Evolutionary conservation across 1,140 invertebrate genomes (phyloP).

Genomic region (Chionoecetes opilio): DNA sequence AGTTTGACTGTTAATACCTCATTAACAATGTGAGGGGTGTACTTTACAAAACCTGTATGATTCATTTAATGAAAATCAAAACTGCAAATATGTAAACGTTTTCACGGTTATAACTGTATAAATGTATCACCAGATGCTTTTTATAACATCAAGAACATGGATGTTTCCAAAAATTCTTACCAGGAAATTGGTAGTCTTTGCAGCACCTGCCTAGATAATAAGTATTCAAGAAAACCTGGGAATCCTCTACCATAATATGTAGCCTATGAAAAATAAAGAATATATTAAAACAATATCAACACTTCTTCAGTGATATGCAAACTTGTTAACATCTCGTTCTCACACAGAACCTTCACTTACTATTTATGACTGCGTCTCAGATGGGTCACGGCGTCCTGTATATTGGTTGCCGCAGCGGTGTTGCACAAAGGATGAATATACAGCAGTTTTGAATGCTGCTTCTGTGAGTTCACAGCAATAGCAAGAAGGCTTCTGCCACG

Average conservation of each 20-base stretch:
- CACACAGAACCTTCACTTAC: not conserved
- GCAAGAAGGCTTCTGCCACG: slow-evolving; percentile 28
- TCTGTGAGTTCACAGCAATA: slow-evolving; percentile 56
- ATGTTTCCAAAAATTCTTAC: not conserved
- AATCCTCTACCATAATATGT: not conserved
- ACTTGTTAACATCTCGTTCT: not conserved
- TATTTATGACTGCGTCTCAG: not conserved
- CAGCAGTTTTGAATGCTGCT: slow-evolving; percentile 43
- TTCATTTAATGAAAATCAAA: no score
- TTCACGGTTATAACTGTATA: not conserved
- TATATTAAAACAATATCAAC: no score
- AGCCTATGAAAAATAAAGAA: not conserved
- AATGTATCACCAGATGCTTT: not conserved
- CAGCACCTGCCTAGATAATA: not conserved
- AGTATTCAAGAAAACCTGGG: not conserved
- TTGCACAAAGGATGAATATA: slow-evolving; percentile 55
- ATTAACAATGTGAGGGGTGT: not conserved
- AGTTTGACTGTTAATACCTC: not conserved
- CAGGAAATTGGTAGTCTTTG: no score
- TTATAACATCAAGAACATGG: not conserved
- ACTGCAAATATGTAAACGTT: no score
- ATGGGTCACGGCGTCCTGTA: slow-evolving; percentile 35
- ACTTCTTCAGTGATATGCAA: not conserved
- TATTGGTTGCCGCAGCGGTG: slow-evolving; percentile 36
- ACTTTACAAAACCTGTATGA: not conserved